phyloP scores from a whole-genome alignment of 2,888 invertebrate genomes.

The Acleris cristana region DNA sequence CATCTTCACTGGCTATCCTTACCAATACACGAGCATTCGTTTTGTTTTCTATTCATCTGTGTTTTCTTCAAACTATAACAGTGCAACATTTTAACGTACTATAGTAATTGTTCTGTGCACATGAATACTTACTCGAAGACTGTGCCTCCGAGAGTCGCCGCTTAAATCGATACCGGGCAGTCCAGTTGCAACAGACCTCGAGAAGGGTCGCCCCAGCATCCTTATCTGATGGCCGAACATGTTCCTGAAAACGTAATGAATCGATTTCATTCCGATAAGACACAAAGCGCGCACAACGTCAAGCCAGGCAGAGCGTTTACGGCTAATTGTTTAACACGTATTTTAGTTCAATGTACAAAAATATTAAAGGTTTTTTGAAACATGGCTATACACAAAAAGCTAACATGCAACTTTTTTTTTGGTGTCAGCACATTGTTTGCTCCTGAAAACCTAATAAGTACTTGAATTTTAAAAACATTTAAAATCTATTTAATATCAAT shows the following conservation, averaged over 20 bases:
- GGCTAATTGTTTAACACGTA: constrained; percentile 37
- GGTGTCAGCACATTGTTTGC: constrained; percentile 16
- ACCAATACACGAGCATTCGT: no score
- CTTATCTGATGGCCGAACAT: constrained; percentile 86
- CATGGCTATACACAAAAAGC: constrained; percentile 77
- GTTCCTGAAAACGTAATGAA: constrained; percentile 79
- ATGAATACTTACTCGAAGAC: constrained; percentile 79
- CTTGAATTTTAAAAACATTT: neutral
- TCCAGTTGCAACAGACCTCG: constrained; percentile 85
- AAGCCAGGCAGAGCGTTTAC: constrained; percentile 67
- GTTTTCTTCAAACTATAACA: no score
- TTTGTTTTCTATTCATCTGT: no score
- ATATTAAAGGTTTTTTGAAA: constrained; percentile 15
- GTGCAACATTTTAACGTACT: no score
- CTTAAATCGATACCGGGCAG: constrained; percentile 79
- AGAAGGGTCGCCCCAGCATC: constrained; percentile 86
- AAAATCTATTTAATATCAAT: neutral
- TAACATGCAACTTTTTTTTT: constrained; percentile 70
- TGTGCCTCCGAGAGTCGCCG: constrained; percentile 82
- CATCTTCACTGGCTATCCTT: no score
- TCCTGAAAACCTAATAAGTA: constrained; percentile 18
- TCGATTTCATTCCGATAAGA: constrained; percentile 60
- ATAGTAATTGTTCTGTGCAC: neutral
- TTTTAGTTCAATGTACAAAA: constrained; percentile 24
- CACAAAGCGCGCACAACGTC: constrained; percentile 43